Conservation (phyloP, 2,888 invertebrate species). For the Plebejus anna region DNA sequence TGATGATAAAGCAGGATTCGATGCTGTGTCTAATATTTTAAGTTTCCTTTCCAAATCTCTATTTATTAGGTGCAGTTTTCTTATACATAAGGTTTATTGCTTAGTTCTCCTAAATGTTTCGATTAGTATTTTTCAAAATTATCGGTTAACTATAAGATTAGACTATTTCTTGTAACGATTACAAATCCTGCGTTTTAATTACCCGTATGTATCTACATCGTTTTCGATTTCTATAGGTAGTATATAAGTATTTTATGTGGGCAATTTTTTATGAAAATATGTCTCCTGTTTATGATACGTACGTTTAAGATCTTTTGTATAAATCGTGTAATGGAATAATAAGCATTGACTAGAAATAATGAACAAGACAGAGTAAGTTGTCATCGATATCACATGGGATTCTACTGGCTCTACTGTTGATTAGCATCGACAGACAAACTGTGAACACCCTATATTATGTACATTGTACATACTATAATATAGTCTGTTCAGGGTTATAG, state of each 20-base stretch:
- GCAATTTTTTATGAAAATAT: constrained; percentile 76
- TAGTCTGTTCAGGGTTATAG: background rate
- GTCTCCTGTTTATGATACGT: constrained; percentile 62
- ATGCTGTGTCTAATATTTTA: constrained; percentile 13
- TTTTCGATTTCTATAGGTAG: constrained; percentile 23
- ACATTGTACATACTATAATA: background rate
- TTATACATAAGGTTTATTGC: constrained; percentile 2
- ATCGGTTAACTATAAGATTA: constrained; percentile 27
- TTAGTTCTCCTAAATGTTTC: constrained; percentile 1
- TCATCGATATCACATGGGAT: background rate
- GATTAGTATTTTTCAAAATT: constrained; percentile 22
- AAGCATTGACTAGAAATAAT: constrained; percentile 29
- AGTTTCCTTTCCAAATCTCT: constrained; percentile 15
- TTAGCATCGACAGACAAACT: background rate
- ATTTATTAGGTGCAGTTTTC: constrained; percentile 13
- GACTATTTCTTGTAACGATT: constrained; percentile 29
- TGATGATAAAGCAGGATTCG: background rate
- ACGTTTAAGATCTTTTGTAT: constrained; percentile 33
- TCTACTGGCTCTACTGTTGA: background rate
- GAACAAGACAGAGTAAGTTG: constrained; percentile 21
- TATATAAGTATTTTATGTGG: constrained; percentile 55
- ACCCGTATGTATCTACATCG: background rate
- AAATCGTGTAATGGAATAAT: constrained; percentile 31
- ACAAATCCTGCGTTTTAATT: constrained; percentile 23
- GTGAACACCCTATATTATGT: background rate